Conservation (phyloP, 2,797 vertebrate species). For the Takifugu ocellatus region DNA sequence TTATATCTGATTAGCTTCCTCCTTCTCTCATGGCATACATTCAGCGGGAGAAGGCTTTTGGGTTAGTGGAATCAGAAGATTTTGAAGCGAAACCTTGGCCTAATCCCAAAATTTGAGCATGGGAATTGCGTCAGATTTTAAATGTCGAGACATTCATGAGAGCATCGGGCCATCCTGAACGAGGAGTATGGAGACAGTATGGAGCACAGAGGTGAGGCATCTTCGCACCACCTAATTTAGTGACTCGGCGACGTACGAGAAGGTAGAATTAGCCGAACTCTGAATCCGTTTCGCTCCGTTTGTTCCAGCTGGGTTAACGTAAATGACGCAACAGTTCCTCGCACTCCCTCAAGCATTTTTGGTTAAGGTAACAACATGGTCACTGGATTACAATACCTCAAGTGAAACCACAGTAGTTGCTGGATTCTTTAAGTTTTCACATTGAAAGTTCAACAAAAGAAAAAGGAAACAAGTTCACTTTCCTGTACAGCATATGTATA, state of each 20-base stretch:
- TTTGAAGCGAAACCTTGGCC: constrained; percentile 39
- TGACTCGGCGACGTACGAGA: constrained; percentile 38
- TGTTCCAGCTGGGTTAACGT: constrained; percentile 21
- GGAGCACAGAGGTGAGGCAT: constrained; percentile 25
- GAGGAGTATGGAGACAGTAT: constrained; percentile 2
- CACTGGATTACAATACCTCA: constrained; percentile 73
- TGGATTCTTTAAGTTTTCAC: constrained; percentile 75
- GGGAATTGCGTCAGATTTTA: constrained; percentile 22
- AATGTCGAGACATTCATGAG: constrained; percentile 58
- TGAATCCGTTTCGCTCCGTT: constrained; percentile 37
- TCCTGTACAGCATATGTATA: constrained; percentile 76
- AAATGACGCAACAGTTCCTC: constrained; percentile 49
- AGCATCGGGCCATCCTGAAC: constrained; percentile 7
- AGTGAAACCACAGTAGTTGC: constrained; percentile 75
- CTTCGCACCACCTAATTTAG: constrained; percentile 26
- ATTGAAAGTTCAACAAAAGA: constrained; percentile 58
- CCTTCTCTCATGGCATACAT: constrained; percentile 78
- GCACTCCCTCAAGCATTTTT: constrained; percentile 68
- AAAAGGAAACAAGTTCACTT: constrained; percentile 61
- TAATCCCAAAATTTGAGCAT: constrained; percentile 16
- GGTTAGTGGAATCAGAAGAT: constrained; percentile 52
- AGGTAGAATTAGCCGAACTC: constrained; percentile 42
- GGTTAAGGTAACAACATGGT: constrained; percentile 76
- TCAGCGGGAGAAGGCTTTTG: constrained; percentile 74
- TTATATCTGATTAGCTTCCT: constrained; percentile 74